Evolutionary conservation across 1,140 invertebrate genomes (phyloP), one percentile per base, ranked within the genome.

Genomic region (Leptestheria dahalacensis): DNA sequence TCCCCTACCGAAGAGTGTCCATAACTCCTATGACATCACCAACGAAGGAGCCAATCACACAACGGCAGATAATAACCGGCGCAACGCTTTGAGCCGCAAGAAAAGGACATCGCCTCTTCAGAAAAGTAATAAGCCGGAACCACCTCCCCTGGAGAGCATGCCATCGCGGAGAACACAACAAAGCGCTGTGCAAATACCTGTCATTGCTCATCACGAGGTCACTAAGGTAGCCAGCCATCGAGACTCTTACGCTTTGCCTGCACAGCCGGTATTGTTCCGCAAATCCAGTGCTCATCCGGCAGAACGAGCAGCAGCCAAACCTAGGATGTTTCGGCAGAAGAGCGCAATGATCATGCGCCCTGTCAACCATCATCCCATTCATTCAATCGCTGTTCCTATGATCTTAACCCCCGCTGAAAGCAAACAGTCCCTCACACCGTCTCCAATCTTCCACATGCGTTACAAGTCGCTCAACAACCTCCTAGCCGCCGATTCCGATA

Each of bases 111-210:
- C 64, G 29, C 26, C 50, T n/a, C 33, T 41, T 51, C n/a, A n/a
- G n/a, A 57, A n/a, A 58, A 21, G 23, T 18, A 9, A 48, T 46
- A 84, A 86, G 74, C 88, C 88, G 56, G 85, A 88, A 73, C 88
- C 88, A 48, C 88, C 88, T 21, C 88, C 88, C 1, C 88, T 91
- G 65, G 88, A 91, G 72, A 91, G 88, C 0, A 91, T 91, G 67
- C 88, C 88, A 0, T 84, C 84, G 11, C 50, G 64, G 9, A 88
- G 87, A 68, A 88, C 59, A 86, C 71, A 4, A 10, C 53, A 41
- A 28, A 56, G 21, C 23, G 6, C 11, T 9, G 53, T 29, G 28
- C 53, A 56, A 15, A 56, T 33, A 29, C 11, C 53, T 2, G 53
- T 33, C 20, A 56, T 33, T 20, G 21, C 28, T 33, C n/a, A n/a